Conservation (phyloP, 2,113 vertebrate species). For the Megaceryle torquata region DNA sequence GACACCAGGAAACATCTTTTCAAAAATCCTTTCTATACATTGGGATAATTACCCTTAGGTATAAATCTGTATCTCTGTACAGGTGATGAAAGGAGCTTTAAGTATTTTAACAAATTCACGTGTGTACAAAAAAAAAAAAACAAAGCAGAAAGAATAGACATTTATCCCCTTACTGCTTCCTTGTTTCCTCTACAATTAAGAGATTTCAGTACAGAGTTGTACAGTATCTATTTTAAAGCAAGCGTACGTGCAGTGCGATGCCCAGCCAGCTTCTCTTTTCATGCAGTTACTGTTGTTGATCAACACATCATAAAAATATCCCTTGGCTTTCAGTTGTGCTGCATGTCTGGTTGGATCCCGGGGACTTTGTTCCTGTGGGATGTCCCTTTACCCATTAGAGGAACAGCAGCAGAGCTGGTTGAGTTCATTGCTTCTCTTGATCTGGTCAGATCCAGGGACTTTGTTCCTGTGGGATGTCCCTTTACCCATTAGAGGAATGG, state of each 20-base stretch:
- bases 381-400: background rate
- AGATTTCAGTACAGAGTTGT: background rate
- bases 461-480: background rate
- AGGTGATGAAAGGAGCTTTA: background rate
- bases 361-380: background rate
- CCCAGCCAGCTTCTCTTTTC: background rate
- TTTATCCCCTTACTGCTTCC: background rate
- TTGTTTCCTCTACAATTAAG: background rate
- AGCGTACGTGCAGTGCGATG: background rate
- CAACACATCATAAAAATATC: background rate
- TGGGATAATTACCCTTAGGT: background rate
- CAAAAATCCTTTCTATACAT: background rate
- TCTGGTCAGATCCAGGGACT: too few relatives aligned
- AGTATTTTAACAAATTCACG: background rate
- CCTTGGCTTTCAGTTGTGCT: background rate
- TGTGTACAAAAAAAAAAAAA: background rate
- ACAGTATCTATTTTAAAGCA: background rate
- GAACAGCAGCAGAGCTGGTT: background rate
- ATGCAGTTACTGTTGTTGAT: background rate
- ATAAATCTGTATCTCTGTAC: background rate
- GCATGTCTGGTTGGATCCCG: background rate
- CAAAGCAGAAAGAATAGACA: background rate
- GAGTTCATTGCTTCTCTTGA: background rate
- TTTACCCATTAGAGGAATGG: rapidly evolving
- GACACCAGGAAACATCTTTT: slow-evolving; percentile 50